Conservation (phyloP, 1,140 invertebrate genomes). For the Drosophila suzukii region DNA sequence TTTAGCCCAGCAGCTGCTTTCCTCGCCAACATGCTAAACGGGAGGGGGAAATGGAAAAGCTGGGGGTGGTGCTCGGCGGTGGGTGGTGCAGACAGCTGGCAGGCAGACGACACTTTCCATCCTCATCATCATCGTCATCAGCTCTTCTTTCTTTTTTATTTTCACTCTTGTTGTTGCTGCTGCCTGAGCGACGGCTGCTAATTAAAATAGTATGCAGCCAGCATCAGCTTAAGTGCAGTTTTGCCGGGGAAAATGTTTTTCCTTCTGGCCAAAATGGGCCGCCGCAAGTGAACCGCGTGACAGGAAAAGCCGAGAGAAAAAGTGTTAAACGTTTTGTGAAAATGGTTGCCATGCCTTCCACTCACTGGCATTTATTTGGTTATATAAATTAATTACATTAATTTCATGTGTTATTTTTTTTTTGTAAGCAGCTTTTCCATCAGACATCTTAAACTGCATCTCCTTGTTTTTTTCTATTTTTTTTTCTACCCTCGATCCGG, state of each 20-base stretch:
- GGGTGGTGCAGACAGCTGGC: conserved; percentile 21
- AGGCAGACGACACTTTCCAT: conserved; percentile 36
- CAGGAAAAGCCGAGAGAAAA: conserved; percentile 2
- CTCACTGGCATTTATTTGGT: neutral
- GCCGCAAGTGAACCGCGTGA: conserved; percentile 25
- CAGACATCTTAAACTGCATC: too few species aligned
- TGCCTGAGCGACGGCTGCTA: conserved; percentile 56
- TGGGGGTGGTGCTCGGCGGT: too few species aligned
- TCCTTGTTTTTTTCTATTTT: too few species aligned
- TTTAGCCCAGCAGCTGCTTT: conserved; percentile 52
- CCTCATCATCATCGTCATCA: neutral
- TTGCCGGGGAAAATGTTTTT: conserved; percentile 38
- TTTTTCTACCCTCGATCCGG: neutral
- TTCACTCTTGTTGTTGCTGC: neutral
- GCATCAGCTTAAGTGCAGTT: conserved; percentile 55
- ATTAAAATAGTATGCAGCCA: conserved; percentile 71
- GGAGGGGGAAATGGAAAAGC: neutral
- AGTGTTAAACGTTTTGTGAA: conserved; percentile 18
- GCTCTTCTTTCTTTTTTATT: conserved; percentile 1
- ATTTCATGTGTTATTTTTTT: neutral
- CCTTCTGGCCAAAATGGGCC: conserved; percentile 24
- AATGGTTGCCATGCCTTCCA: neutral
- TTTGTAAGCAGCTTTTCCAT: neutral
- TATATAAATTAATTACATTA: neutral
- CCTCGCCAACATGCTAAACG: conserved; percentile 35